These are phyloP conservation scores for Mayetiola destructor DNA, from an alignment of 2,888 invertebrate species.

Conservation along the genomic window DNA sequence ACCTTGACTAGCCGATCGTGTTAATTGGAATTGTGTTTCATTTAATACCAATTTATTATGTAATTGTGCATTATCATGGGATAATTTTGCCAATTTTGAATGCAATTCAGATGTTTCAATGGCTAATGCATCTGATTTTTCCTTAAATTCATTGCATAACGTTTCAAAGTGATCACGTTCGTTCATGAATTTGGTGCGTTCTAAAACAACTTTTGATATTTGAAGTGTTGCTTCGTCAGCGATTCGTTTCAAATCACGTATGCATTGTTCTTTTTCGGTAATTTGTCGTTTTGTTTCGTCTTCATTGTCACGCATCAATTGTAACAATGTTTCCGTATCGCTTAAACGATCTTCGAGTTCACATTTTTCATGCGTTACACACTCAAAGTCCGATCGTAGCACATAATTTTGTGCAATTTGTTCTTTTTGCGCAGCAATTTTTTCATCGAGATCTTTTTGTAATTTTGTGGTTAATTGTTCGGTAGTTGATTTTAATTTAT, in stretches of 20 bases:
- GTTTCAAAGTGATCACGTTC: constrained; percentile 53
- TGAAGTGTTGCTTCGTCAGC: constrained; percentile 51
- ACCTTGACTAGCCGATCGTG: constrained; percentile 4
- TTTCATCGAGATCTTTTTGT: constrained; percentile 19
- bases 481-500: constrained; percentile 22
- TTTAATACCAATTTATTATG: constrained; percentile 24
- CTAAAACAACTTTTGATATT: constrained; percentile 24
- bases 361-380: constrained; percentile 36
- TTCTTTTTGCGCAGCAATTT: constrained; percentile 20
- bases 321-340: constrained; percentile 32
- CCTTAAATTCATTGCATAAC: constrained; percentile 43
- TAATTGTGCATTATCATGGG: constrained; percentile 29
- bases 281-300: constrained; percentile 32
- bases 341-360: constrained; percentile 35
- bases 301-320: constrained; percentile 34
- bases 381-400: constrained; percentile 42
- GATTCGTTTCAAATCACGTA: constrained; percentile 46
- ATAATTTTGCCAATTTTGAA: constrained; percentile 26
- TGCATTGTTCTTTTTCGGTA: constrained; percentile 36
- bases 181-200: constrained; percentile 56
- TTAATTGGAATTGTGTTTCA: not conserved
- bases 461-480: not conserved
- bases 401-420: constrained; percentile 39
- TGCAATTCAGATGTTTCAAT: constrained; percentile 29
- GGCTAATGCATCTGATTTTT: constrained; percentile 37